phyloP scores from a whole-genome alignment of 92 coral and sea anemone genomes.

The Metridium senile region DNA sequence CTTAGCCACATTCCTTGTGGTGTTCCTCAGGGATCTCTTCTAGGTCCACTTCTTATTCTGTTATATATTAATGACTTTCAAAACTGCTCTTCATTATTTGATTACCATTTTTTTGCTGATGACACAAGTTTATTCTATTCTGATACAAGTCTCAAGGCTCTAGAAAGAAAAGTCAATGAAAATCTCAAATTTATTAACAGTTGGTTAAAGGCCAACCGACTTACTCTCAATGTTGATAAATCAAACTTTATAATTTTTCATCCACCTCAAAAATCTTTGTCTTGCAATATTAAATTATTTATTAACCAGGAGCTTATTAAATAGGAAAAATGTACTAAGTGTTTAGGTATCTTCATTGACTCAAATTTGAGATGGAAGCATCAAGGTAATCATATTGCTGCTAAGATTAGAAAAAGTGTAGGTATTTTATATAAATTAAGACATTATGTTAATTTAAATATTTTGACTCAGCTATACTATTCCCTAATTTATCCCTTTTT shows the following conservation, averaged over 20 bases:
- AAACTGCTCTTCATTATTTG: background rate
- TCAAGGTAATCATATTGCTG: slow-evolving; percentile 33
- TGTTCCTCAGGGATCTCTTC: background rate
- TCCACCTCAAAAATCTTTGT: slow-evolving; percentile 7
- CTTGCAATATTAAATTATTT: background rate
- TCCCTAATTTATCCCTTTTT: slow-evolving; percentile 55
- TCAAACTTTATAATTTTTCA: background rate
- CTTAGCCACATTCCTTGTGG: no score
- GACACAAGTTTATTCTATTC: background rate
- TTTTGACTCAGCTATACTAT: slow-evolving; percentile 42
- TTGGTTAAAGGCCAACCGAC: background rate
- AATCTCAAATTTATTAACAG: background rate
- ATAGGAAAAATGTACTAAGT: slow-evolving; percentile 20
- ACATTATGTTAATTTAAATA: slow-evolving; percentile 39
- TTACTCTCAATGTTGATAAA: background rate
- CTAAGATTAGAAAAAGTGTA: slow-evolving; percentile 42
- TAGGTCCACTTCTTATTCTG: no score
- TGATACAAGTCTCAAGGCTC: background rate
- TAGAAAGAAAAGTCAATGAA: background rate
- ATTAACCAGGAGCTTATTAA: background rate
- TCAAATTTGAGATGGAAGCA: slow-evolving; percentile 42
- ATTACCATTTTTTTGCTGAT: slow-evolving; percentile 5
- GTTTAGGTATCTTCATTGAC: slow-evolving; percentile 48
- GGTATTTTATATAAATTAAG: slow-evolving; percentile 50
- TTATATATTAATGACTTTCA: background rate